Base-by-base conservation (phyloP, 1,140 invertebrate genomes). In the Magallana ariakensis region DNA sequence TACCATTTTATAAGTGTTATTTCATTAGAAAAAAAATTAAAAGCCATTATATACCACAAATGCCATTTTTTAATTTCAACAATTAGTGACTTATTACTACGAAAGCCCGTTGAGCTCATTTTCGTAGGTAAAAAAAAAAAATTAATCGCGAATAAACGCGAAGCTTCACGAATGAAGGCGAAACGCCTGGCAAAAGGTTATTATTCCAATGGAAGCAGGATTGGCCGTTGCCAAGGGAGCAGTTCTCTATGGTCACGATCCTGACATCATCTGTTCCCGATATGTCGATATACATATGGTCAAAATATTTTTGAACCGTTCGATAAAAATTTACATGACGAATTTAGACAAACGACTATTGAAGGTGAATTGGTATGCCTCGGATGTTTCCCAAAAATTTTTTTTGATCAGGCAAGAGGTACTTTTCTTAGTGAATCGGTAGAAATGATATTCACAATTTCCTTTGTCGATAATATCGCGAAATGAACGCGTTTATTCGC, bases 221-320 rank as follows among this genome's bases (percentile, higher is more conserved):
- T 26, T 85, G 53, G 53, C 84, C 0, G 84, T 85, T 33, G n/a
- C 55, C 6, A 56, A 70, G 19, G 84, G 84, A 16, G 84, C 84
- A 22, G 84, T 85, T 10, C 70, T 85, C 62, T 85, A 55, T 53
- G 84, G 84, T 11, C 75, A 75, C 55, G 84, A 80, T 19, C 84
- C 84, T 9, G 53, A 75, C 6, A 56, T 56, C 13, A 85, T 85
- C 16, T 85, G n/a, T 80, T 62, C 84, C 56, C 62, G 84, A 57
- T 80, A 33, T 85, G 84, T 56, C 66, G 54, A 57, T 75, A 85
- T n/a, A 85, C 84, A 26, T 85, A 85, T 33, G 84, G 84, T 22
- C 55, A 46, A n/a, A 16, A 33, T 26, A 58, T 70, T 26, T 75
- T 22, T 9, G 15, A 80, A 10, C 19, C 19, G 1, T 85, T 85